Evolutionary conservation across 2,797 vertebrate species (phyloP), one percentile per base, ranked within the genome.

Genomic region (Neoniphon sammara): DNA sequence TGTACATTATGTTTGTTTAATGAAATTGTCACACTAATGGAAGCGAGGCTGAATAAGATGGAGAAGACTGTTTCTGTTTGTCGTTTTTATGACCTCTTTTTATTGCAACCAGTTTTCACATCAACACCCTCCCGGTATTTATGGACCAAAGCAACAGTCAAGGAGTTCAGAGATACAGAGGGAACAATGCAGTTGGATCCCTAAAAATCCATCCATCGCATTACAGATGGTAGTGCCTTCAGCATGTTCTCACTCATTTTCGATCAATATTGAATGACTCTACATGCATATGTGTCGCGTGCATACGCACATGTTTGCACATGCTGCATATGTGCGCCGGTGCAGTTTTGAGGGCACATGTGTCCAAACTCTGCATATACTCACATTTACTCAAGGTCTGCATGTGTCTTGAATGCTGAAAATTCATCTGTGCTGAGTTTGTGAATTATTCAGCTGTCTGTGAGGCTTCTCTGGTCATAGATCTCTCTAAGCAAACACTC

Each of bases 21-120:
- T 94, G 87, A 93, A 92, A 93, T 92, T 91, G 91, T 93, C 89
- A 90, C 89, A 86, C 92, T 93, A 94, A 94, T 93, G 91, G 91
- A 92, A 89, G 88, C 75, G 78, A 73, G 75, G 70, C 77, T 88
- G 89, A 93, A 91, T 85, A 92, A 86, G 87, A 92, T 87, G 89
- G 86, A 91, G 88, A 89, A 87, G 89, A 87, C 88, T 88, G 80
- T 89, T 92, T 92, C 88, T 90, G 82, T 92, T 92, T 92, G 90
- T 91, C 87, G 52, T 86, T 87, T 91, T 91, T 89, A 91, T 91
- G 77, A 88, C 87, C 85, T 85, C 49, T 76, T 81, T 73, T 78
- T 75, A 79, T 81, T 47, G 17, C 70, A 71, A 80, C 81, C 59
- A 36, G 81, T 85, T 85, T 87, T 82, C 87, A 81, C 83, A 75